Evolutionary conservation across 2,113 vertebrate genomes (phyloP).

Genomic region (Panthera tigris): DNA sequence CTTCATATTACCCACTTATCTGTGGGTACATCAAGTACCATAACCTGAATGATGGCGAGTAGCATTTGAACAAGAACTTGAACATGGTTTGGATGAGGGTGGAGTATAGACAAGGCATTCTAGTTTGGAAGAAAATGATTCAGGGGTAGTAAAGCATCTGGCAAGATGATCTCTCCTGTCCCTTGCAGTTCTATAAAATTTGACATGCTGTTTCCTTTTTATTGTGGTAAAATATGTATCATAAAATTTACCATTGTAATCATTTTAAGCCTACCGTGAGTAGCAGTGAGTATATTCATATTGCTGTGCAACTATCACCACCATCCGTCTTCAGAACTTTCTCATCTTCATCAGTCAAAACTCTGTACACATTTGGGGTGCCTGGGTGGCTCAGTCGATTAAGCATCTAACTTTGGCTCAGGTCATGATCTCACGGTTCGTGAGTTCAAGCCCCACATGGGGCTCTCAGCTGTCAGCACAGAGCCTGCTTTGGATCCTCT

Average conservation of each 20-base stretch:
- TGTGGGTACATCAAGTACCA: neutral
- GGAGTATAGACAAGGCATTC: neutral
- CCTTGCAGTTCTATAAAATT: neutral
- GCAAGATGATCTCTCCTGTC: neutral
- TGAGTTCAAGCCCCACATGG: too few relatives aligned
- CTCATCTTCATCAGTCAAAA: neutral
- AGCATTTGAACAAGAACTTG: conserved; percentile 25
- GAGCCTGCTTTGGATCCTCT: too few relatives aligned
- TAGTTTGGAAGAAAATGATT: neutral
- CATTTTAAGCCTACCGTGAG: neutral
- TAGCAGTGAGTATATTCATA: neutral
- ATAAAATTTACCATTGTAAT: neutral
- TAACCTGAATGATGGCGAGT: neutral
- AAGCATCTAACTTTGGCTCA: too few relatives aligned
- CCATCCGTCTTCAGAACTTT: neutral
- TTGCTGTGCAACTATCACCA: neutral
- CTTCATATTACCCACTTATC: neutral
- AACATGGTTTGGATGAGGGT: neutral
- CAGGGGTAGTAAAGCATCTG: neutral
- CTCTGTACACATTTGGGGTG: neutral
- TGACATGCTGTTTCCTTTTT: neutral
- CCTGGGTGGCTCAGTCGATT: too few relatives aligned
- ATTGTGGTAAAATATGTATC: neutral
- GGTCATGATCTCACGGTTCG: too few relatives aligned
- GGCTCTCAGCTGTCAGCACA: too few relatives aligned